Conservation (phyloP, 2,797 vertebrate genomes). For the Todus mexicanus region DNA sequence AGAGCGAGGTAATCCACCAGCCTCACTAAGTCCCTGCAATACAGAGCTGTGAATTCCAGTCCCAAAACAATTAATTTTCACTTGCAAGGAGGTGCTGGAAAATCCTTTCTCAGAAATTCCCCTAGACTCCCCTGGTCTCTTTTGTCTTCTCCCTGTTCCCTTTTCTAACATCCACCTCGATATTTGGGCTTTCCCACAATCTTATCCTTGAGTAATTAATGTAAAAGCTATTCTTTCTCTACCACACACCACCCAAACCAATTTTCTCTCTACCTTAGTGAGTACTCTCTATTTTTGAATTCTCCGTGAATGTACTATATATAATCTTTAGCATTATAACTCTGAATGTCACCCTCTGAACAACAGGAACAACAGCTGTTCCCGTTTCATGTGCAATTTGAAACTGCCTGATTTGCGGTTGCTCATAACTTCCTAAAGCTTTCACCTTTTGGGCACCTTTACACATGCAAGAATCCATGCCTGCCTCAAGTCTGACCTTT, state of each 20-base stretch:
- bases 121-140: neutral
- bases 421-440: conserved; percentile 19
- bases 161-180: neutral
- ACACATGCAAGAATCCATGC: neutral
- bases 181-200: conserved; percentile 14
- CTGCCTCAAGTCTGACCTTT: conserved; percentile 32
- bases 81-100: neutral
- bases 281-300: neutral
- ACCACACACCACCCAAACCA: neutral
- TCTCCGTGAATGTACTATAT: neutral
- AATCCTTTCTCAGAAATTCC: conserved; percentile 31
- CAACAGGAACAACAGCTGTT: conserved; percentile 1
- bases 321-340: neutral
- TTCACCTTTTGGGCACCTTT: conserved; percentile 33
- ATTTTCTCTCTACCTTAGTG: neutral
- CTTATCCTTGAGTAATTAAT: neutral
- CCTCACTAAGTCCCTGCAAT: neutral
- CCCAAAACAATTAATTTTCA: conserved; percentile 51
- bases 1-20: conserved; percentile 27
- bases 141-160: neutral
- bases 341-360: neutral
- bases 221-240: neutral
- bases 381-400: neutral
- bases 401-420: neutral
- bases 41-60: conserved; percentile 36